Evolutionary conservation across 2,113 vertebrate species (phyloP).

Genomic region (Eudyptes chrysolophus): DNA sequence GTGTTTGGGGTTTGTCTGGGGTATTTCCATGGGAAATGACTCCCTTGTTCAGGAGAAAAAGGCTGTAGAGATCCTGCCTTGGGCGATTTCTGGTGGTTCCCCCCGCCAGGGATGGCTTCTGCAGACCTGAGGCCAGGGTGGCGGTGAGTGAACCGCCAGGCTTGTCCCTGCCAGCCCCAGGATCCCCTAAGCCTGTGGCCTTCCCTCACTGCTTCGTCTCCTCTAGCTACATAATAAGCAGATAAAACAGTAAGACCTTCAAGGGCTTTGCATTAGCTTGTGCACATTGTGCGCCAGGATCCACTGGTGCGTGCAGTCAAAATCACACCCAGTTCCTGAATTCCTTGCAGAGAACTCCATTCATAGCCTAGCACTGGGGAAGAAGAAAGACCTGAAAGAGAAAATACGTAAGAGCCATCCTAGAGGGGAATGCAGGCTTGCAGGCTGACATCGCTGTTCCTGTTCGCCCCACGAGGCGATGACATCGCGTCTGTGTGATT

Average conservation of each 20-base stretch:
- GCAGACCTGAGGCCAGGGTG: background rate
- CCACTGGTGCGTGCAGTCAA: rapidly evolving
- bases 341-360: background rate
- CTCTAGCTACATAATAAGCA: background rate
- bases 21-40: background rate
- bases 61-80: background rate
- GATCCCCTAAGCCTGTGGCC: background rate
- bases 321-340: background rate
- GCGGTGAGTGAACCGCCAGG: background rate
- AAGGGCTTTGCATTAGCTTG: background rate
- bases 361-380: background rate
- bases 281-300: rapidly evolving
- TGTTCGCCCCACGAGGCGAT: rapidly evolving
- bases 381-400: background rate
- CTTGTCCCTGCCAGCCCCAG: background rate
- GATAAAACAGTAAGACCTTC: background rate
- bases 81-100: rapidly evolving
- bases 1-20: background rate
- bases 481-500: rapidly evolving
- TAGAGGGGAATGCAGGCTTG: background rate
- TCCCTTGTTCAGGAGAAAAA: background rate
- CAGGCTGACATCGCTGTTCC: background rate
- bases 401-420: background rate
- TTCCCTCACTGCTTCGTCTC: background rate
- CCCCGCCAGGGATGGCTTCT: background rate